Evolutionary conservation across 2,888 invertebrate genomes (phyloP).

Genomic region (Erynnis tages): DNA sequence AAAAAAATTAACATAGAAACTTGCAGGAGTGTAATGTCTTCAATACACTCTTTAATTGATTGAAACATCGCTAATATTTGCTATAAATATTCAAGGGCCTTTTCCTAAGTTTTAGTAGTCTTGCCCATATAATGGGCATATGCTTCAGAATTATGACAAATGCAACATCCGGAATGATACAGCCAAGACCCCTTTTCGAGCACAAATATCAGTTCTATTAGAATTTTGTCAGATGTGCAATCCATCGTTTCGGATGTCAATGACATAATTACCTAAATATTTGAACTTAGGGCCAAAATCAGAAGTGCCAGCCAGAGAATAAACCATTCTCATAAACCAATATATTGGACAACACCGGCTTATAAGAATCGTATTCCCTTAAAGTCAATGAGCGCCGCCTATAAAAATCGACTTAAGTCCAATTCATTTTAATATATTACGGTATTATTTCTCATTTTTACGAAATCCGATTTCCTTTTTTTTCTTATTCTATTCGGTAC

Average conservation of each 20-base stretch:
- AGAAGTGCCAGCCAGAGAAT: neutral
- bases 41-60: too few species aligned
- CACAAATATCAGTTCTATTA: conserved; percentile 62
- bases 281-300: neutral
- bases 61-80: too few species aligned
- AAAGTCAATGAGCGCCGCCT: conserved; percentile 42
- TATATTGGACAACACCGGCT: conserved; percentile 49
- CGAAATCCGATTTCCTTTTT: conserved; percentile 51
- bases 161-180: conserved; percentile 69
- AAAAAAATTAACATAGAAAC: too few species aligned
- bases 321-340: conserved; percentile 32
- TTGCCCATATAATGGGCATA: conserved; percentile 29
- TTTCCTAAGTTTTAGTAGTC: too few species aligned
- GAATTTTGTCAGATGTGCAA: conserved; percentile 62
- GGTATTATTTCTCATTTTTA: conserved; percentile 52
- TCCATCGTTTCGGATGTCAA: conserved; percentile 37
- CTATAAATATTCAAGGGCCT: too few species aligned
- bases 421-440: conserved; percentile 67
- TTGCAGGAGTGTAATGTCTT: too few species aligned
- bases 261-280: neutral
- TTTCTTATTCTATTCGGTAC: conserved; percentile 56
- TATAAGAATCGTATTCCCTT: conserved; percentile 48
- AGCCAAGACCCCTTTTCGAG: conserved; percentile 61
- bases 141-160: conserved; percentile 52
- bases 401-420: conserved; percentile 68